Conservation (phyloP, 2,113 vertebrate genomes). For the Megalops atlanticus region DNA sequence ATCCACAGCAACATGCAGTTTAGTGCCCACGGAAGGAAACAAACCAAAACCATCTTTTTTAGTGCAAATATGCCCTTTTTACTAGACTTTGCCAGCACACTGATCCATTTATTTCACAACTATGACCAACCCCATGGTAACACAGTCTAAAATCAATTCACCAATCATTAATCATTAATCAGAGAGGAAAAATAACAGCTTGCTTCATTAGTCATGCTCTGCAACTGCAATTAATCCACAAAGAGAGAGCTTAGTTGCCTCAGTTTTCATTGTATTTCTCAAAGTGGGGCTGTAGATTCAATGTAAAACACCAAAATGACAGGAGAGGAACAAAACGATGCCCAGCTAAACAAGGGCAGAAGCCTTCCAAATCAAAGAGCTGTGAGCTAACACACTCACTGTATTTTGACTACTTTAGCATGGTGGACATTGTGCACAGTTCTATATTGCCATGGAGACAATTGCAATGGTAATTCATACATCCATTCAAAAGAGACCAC, state of each 20-base stretch:
- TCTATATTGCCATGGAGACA: too few species aligned
- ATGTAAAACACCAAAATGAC: too few species aligned
- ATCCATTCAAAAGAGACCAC: neutral
- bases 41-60: too few species aligned
- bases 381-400: too few species aligned
- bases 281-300: constrained; percentile 56
- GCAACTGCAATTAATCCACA: constrained; percentile 72
- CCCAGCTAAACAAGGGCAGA: too few species aligned
- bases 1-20: too few species aligned
- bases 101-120: constrained; percentile 69
- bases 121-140: constrained; percentile 71
- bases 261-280: constrained; percentile 68
- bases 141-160: constrained; percentile 80
- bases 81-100: constrained; percentile 57
- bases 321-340: constrained; percentile 26
- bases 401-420: too few species aligned
- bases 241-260: constrained; percentile 57
- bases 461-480: neutral
- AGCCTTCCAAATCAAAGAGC: too few species aligned
- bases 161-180: constrained; percentile 78
- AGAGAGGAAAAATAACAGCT: constrained; percentile 60
- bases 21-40: too few species aligned
- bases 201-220: constrained; percentile 77
- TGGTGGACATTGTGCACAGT: too few species aligned
- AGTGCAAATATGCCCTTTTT: too few species aligned